A percentile compares a stretch with the other conserved stretches of the same genome.
Evolutionary conservation across 2,113 vertebrate genomes (phyloP).

Genomic region (Gallinago undulata): DNA sequence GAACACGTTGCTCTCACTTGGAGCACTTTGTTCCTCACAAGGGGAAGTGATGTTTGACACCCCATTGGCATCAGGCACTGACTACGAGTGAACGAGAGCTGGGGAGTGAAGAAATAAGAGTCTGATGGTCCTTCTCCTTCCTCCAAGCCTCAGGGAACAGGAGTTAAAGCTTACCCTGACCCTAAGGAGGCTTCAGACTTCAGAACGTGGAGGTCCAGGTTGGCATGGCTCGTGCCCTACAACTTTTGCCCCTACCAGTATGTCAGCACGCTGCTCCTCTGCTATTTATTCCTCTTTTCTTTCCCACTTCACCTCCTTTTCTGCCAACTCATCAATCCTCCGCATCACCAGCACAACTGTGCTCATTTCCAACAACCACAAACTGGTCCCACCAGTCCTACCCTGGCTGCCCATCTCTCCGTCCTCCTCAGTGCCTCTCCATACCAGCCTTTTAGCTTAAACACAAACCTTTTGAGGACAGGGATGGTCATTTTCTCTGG

Average conservation of each 20-base stretch:
- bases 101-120: not conserved
- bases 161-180: not conserved
- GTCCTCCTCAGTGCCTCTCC: not conserved
- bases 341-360: not conserved
- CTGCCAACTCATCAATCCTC: not conserved
- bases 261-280: not conserved
- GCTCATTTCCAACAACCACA: not conserved
- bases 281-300: not conserved
- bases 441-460: not conserved
- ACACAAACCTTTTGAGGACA: fast-evolving
- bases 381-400: not conserved
- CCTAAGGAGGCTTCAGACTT: not conserved
- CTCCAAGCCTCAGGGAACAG: not conserved
- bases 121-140: not conserved
- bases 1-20: not conserved
- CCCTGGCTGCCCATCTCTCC: not conserved
- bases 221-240: not conserved
- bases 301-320: not conserved
- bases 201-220: not conserved
- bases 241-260: not conserved
- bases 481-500: not conserved
- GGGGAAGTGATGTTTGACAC: not conserved
- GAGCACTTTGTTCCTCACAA: not conserved
- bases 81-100: not conserved
- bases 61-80: not conserved